phyloP scores from a whole-genome alignment of 2,113 vertebrate species.

The Callopanchax toddi region DNA sequence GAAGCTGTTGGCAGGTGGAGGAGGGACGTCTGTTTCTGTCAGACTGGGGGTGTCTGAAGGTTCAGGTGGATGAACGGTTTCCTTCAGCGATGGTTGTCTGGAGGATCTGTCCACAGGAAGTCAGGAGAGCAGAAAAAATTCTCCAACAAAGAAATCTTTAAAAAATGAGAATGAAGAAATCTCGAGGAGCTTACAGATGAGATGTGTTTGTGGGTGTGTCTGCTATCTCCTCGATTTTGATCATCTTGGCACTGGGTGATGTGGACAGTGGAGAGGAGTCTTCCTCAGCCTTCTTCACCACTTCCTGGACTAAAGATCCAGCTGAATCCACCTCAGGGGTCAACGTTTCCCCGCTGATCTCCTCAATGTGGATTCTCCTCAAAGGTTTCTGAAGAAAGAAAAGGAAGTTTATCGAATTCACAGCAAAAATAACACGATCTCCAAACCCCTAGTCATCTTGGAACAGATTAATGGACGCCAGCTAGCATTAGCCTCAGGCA shows the following conservation, averaged over 20 bases:
- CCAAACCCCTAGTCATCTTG: no score
- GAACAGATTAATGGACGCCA: no score
- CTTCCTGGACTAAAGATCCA: slow-evolving; percentile 10
- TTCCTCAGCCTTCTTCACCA: slow-evolving; percentile 13
- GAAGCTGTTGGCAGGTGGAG: slow-evolving; percentile 88
- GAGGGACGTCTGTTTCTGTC: slow-evolving; percentile 65
- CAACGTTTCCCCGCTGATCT: slow-evolving; percentile 79
- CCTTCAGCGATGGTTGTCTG: background rate
- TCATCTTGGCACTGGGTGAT: slow-evolving; percentile 86
- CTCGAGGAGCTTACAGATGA: slow-evolving; percentile 63
- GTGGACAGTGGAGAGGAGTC: slow-evolving; percentile 51
- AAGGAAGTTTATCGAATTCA: no score
- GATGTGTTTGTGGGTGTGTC: slow-evolving; percentile 38
- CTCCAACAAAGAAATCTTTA: background rate
- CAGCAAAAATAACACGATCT: no score
- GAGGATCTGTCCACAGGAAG: background rate
- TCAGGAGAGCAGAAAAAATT: slow-evolving; percentile 26
- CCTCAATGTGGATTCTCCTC: slow-evolving; percentile 87
- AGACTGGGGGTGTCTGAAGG: background rate
- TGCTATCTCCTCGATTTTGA: slow-evolving; percentile 89
- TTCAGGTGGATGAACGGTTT: background rate
- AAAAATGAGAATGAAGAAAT: background rate
- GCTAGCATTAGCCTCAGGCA: no score
- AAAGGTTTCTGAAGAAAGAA: slow-evolving; percentile 84
- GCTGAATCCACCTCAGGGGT: slow-evolving; percentile 23